phyloP scores from a whole-genome alignment of 2,888 invertebrate species.

The Phasia obesa region DNA sequence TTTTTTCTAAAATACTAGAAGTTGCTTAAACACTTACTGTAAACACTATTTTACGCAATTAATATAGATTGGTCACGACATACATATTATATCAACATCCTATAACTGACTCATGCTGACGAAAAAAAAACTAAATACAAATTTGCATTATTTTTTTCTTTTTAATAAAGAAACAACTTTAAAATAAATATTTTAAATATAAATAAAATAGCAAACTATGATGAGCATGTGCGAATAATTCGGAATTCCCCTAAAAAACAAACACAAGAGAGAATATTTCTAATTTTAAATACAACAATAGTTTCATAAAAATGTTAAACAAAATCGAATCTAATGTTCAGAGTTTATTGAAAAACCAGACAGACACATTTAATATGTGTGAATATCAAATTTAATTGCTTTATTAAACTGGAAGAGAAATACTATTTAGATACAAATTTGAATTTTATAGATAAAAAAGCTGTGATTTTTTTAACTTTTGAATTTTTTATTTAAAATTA shows the following conservation, averaged over 20 bases:
- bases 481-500: conserved; percentile 21
- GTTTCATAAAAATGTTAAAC: background rate
- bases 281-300: too few relatives aligned
- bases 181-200: background rate
- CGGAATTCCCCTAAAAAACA: background rate
- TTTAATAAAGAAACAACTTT: too few relatives aligned
- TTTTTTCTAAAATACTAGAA: background rate
- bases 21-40: too few relatives aligned
- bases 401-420: background rate
- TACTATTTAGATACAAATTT: background rate
- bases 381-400: background rate
- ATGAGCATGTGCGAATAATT: background rate
- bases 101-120: too few relatives aligned
- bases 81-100: too few relatives aligned
- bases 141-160: too few relatives aligned
- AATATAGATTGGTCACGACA: too few relatives aligned
- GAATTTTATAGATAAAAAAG: conserved; percentile 5
- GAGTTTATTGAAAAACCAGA: background rate
- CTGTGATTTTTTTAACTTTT: background rate
- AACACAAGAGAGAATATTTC: background rate
- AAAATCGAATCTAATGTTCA: background rate
- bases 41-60: too few relatives aligned
- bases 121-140: too few relatives aligned
- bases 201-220: background rate
- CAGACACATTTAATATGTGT: background rate